phyloP scores from a whole-genome alignment of 2,113 vertebrate species.

The Athene cunicularia region DNA sequence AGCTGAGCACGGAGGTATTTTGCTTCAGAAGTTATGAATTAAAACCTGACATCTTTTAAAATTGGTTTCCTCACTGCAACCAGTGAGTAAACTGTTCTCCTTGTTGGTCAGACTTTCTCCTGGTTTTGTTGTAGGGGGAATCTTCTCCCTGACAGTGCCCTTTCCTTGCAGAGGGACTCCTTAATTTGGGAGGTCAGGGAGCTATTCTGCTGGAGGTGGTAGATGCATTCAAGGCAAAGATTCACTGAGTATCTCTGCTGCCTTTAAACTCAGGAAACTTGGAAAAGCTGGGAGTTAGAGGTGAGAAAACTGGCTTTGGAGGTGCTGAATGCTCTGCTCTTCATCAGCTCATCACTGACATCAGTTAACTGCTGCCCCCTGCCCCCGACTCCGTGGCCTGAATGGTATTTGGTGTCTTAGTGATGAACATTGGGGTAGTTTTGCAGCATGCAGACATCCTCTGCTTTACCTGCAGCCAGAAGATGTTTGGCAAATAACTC shows the following conservation, averaged over 20 bases:
- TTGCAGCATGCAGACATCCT: background rate
- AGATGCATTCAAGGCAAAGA: background rate
- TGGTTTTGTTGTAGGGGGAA: background rate
- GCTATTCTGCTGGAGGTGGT: background rate
- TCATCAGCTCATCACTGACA: background rate
- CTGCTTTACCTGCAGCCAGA: background rate
- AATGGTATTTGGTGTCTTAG: background rate
- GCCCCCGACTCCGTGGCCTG: rapidly evolving
- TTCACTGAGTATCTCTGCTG: background rate
- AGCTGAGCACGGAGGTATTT: background rate
- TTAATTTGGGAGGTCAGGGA: background rate
- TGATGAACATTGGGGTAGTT: background rate
- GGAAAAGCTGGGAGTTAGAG: background rate
- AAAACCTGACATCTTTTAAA: background rate
- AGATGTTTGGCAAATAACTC: background rate
- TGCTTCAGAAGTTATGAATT: background rate
- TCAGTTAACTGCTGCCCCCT: background rate
- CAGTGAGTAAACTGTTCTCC: background rate
- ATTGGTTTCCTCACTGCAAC: background rate
- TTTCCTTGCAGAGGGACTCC: background rate
- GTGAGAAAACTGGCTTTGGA: background rate
- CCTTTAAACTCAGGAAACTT: background rate
- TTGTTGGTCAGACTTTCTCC: background rate
- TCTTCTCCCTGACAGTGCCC: background rate
- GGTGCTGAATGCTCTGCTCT: background rate